Evolutionary conservation across 2,797 vertebrate genomes (phyloP).

Genomic region (Eospalax fontanierii): DNA sequence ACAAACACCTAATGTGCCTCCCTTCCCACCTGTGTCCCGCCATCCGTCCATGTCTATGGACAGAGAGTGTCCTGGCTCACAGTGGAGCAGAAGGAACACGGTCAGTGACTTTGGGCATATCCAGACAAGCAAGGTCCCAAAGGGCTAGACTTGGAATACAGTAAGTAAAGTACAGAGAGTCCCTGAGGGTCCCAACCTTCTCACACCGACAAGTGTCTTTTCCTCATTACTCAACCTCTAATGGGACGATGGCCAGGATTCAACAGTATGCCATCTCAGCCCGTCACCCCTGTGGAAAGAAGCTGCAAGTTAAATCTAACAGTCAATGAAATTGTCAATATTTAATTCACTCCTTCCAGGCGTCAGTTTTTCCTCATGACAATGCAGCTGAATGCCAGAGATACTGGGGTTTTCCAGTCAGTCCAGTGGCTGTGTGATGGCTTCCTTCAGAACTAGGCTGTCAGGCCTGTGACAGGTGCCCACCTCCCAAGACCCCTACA

Average conservation of each 20-base stretch:
- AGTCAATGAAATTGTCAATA: slow-evolving; percentile 93
- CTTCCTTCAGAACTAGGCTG: slow-evolving; percentile 43
- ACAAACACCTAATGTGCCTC: neutral
- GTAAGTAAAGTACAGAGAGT: neutral
- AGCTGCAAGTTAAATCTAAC: slow-evolving; percentile 93
- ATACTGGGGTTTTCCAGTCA: slow-evolving; percentile 80
- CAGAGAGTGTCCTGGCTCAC: rapidly evolving
- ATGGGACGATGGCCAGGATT: slow-evolving; percentile 85
- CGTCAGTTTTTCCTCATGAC: slow-evolving; percentile 86
- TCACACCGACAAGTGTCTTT: slow-evolving; percentile 84
- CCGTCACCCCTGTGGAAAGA: slow-evolving; percentile 88
- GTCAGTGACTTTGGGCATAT: rapidly evolving
- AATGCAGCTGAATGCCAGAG: slow-evolving; percentile 80
- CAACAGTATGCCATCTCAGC: slow-evolving; percentile 85
- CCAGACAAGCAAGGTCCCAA: rapidly evolving
- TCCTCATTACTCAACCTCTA: slow-evolving; percentile 88
- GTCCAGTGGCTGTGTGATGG: slow-evolving; percentile 66
- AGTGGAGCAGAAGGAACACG: rapidly evolving
- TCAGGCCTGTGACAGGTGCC: neutral
- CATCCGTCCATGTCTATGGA: neutral
- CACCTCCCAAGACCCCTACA: rapidly evolving
- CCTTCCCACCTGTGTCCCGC: neutral
- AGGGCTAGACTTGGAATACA: neutral
- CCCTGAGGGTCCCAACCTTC: neutral
- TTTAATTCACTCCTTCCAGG: slow-evolving; percentile 93